Evolutionary conservation across 2,113 vertebrate genomes (phyloP), one percentile per base, ranked within the genome.

Genomic region (Lipotes vexillifer): DNA sequence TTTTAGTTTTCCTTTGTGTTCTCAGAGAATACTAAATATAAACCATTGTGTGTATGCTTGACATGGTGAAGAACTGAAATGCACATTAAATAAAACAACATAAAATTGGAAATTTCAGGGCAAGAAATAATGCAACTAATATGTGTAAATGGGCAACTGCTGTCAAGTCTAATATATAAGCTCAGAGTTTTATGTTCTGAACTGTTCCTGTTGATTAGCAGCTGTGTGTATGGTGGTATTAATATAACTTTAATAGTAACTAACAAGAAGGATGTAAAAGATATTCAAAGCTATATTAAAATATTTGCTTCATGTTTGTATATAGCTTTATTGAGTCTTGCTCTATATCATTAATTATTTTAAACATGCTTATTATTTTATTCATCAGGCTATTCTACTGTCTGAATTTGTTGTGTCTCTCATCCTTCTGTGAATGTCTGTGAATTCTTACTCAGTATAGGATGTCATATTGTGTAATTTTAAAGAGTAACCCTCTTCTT

Each of bases 1-100:
- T 91, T 97, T 97, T 69, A 93, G 57, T 93, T 94, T 96, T 74
- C 69, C 90, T 95, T 94, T 96, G 66, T 90, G 94, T 93, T 96
- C 97, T 94, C 68, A 96, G 69, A 91, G 82, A 95, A 96, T 75
- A 65, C 78, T 90, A 97, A 96, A 77, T 93, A 93, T 77, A 92
- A 93, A 68, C 46, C 86, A 75, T 66, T 52, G 69, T 77, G n/a
- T 92, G 18, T 80, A 61, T 81, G 18, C 75, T 86, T 68, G 68
- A 88, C 63, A 88, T 69, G 65, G 41, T 49, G 46, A 94, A 77
- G 71, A 96, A 93, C 41, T 69, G 31, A 90, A 86, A 85, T 44
- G 15, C 29, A 93, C 41, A 80, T 69, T 90, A 90, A 86, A 88
- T 82, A 90, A 68, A 92, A 31, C 3, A 88, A 91, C 90, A 68